A percentile compares a stretch with the other conserved stretches of the same genome.
Evolutionary conservation across 2,113 vertebrate genomes (phyloP).

Genomic region (Festucalex cinctus): DNA sequence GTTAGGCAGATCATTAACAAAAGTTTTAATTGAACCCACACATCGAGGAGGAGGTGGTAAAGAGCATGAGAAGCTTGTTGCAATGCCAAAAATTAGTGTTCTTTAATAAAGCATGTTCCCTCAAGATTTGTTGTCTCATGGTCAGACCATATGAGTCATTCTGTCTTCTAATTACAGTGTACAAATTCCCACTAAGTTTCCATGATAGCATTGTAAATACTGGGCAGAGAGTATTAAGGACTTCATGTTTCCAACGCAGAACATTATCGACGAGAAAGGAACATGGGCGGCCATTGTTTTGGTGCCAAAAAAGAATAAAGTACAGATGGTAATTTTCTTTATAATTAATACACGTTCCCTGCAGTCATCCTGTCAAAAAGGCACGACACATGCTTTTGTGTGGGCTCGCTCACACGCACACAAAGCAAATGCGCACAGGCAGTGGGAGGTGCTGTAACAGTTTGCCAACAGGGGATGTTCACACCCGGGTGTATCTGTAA

Average conservation of each 20-base stretch:
- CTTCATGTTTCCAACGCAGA: neutral
- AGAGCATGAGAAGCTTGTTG: too few species aligned
- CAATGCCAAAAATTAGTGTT: too few species aligned
- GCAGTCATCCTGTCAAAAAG: constrained; percentile 15
- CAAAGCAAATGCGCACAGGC: constrained; percentile 33
- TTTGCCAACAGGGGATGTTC: constrained; percentile 65
- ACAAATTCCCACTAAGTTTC: too few species aligned
- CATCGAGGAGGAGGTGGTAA: too few species aligned
- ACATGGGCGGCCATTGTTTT: neutral
- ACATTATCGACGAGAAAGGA: neutral
- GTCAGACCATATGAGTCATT: too few species aligned
- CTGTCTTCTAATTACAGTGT: too few species aligned
- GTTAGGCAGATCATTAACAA: too few species aligned
- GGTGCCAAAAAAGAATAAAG: constrained; percentile 15
- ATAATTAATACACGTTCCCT: constrained; percentile 22
- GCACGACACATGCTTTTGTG: constrained; percentile 4
- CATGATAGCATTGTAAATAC: too few species aligned
- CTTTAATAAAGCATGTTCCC: too few species aligned
- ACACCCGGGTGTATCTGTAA: constrained; percentile 59
- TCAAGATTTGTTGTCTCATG: too few species aligned
- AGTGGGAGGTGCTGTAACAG: constrained; percentile 63
- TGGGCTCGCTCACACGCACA: constrained; percentile 18
- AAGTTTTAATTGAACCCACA: too few species aligned
- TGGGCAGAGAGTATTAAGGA: too few species aligned
- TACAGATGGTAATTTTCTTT: constrained; percentile 5